Base-by-base conservation (phyloP, 2,888 invertebrate species). In the Neoaliturus tenellus region DNA sequence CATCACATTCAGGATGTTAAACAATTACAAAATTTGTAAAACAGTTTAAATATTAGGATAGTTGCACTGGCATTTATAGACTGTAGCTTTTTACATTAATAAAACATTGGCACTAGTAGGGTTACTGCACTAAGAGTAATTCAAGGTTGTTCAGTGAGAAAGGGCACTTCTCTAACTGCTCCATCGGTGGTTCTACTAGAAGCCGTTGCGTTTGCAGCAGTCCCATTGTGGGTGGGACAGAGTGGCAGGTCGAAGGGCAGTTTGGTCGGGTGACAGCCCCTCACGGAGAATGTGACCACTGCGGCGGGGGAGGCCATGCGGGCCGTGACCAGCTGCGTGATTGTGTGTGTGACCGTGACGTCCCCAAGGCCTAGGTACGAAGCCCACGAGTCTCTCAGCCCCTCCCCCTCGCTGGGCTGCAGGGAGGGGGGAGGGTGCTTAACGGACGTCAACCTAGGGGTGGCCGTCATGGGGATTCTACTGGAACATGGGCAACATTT, bases 391-490 rank as follows among this genome's bases (percentile, higher is more conserved):
- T 23, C 58, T 62, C 31, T 44, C 6, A 10, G 6, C 0, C 25
- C 6, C 14, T 81, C 81, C 1, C 96, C 93, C 0, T 95, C 94
- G 88, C 92, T 92, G 0, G 94, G 95, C 83, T 98, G 90, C 58
- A 98, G 89, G 0, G 97, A 91, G 0, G 96, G 96, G 28, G 90
- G 89, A 23, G 98, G 92, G 10, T 39, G 41, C 5, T 4, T 3
- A 5, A 51, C 12, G 5, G 20, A 6, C 17, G 28, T n/a, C 8
- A 62, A 31, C 2, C 62, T 28, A 28, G 62, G 62, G 20, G 62
- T 28, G 62, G 62, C 62, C 4, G 62, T 62, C 62, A 62, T 28
- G 2, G 28, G 1, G 28, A 62, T 62, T 17, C 62, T 62, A 17
- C 28, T 23, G 23, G 51, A 8, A 23, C 14, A 51, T 23, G 5